Percentiles rank a stretch among this genome's conserved stretches.
Evolutionary conservation across 2,113 vertebrate genomes (phyloP).

Genomic region (Labeo catla): DNA sequence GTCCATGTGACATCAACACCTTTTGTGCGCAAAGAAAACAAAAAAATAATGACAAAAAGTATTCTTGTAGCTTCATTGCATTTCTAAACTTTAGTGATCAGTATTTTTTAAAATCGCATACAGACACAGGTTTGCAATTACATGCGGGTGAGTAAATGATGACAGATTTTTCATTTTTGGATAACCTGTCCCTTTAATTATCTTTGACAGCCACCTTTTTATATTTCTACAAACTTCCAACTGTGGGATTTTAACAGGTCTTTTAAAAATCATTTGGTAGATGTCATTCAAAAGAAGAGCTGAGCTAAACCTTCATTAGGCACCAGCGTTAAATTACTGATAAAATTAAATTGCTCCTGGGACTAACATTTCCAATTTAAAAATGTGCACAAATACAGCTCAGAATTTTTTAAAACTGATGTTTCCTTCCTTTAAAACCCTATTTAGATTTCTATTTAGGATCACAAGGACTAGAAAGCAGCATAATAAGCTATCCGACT

Average conservation of each 20-base stretch:
- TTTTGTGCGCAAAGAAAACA: too few relatives aligned
- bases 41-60: too few relatives aligned
- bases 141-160: not conserved
- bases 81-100: too few relatives aligned
- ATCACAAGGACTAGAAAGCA: not conserved
- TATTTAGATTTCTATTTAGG: not conserved
- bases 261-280: not conserved
- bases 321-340: slow-evolving; percentile 15
- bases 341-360: slow-evolving; percentile 8
- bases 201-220: not conserved
- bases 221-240: not conserved
- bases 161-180: not conserved
- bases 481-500: not conserved
- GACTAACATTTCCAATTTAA: slow-evolving; percentile 10
- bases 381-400: not conserved
- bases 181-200: not conserved
- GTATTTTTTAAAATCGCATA: not conserved
- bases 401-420: not conserved
- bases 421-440: not conserved
- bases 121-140: not conserved
- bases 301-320: slow-evolving; percentile 10
- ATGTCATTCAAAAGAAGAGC: not conserved
- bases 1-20: too few relatives aligned
- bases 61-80: too few relatives aligned
- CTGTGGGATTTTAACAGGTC: not conserved